A percentile compares a stretch with the other conserved stretches of the same genome.
Conservation (phyloP, 2,888 invertebrate species). For the Leptodirus hochenwartii region DNA sequence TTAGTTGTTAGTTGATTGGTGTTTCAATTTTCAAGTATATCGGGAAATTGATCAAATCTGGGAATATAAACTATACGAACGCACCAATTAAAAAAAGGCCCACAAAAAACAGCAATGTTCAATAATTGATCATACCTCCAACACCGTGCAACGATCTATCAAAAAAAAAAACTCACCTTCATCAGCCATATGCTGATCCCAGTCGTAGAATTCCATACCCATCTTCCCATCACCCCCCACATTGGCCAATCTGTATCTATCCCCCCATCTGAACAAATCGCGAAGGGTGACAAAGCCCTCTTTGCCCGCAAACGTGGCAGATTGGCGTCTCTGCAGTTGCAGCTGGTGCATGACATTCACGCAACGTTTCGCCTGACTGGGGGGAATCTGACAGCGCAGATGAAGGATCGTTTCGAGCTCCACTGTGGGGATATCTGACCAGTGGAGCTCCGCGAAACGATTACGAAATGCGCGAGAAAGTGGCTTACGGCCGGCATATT, state of each 20-base stretch:
- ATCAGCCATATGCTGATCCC: constrained; percentile 93
- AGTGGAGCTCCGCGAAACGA: constrained; percentile 92
- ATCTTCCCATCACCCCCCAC: no score
- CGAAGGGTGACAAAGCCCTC: constrained; percentile 85
- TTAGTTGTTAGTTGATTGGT: no score
- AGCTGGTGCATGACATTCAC: constrained; percentile 71
- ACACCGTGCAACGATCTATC: no score
- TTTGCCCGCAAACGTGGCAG: constrained; percentile 81
- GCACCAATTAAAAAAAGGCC: constrained; percentile 1
- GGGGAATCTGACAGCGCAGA: constrained; percentile 71
- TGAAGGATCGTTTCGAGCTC: constrained; percentile 84
- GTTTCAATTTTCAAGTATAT: no score
- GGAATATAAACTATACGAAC: no score
- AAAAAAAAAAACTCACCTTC: constrained; percentile 95
- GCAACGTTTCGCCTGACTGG: constrained; percentile 80
- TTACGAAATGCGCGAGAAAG: constrained; percentile 94
- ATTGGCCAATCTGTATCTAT: constrained; percentile 60
- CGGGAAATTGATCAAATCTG: no score
- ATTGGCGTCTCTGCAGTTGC: constrained; percentile 64
- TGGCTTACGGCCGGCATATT: constrained; percentile 92
- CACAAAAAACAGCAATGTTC: background rate
- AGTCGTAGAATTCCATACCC: constrained; percentile 59
- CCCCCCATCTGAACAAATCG: constrained; percentile 94
- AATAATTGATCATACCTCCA: constrained; percentile 77
- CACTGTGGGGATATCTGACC: constrained; percentile 76